These are phyloP conservation scores for Pogonocichla stellata DNA, from an alignment of 2,113 vertebrate genomes.

Conservation along the genomic window DNA sequence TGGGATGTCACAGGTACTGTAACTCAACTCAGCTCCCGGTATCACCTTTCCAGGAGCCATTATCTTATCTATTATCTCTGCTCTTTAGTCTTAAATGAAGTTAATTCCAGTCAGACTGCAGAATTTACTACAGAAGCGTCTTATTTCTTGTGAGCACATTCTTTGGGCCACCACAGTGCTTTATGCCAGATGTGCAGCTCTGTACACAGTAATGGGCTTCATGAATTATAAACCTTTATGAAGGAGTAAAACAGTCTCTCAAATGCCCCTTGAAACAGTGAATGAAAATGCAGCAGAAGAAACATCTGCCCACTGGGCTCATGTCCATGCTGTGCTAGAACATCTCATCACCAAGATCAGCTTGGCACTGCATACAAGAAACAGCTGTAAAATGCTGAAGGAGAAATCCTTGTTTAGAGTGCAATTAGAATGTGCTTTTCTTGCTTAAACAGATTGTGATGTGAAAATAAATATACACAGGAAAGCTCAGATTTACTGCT, in stretches of 20 bases:
- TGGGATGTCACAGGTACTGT: not conserved
- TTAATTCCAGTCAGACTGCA: not conserved
- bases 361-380: conserved; percentile 44
- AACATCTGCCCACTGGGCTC: conserved; percentile 6
- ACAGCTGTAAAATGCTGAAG: conserved; percentile 52
- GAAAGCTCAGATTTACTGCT: conserved; percentile 58
- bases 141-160: conserved; percentile 12
- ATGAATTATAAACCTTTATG: conserved; percentile 24
- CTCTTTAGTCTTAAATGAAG: conserved; percentile 29
- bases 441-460: conserved; percentile 77
- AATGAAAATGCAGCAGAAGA: conserved; percentile 18
- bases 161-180: not conserved
- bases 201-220: not conserved
- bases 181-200: conserved; percentile 11
- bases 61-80: conserved; percentile 32
- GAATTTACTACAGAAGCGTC: conserved; percentile 13
- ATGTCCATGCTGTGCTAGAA: conserved; percentile 19
- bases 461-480: conserved; percentile 74
- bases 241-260: conserved; percentile 38
- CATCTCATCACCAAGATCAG: conserved; percentile 57
- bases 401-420: conserved; percentile 72
- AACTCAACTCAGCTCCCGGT: not conserved
- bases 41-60: not conserved
- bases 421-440: conserved; percentile 77
- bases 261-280: conserved; percentile 19